Evolutionary conservation across 2,888 invertebrate genomes (phyloP).

Genomic region (Mesopsocus fuscifrons): DNA sequence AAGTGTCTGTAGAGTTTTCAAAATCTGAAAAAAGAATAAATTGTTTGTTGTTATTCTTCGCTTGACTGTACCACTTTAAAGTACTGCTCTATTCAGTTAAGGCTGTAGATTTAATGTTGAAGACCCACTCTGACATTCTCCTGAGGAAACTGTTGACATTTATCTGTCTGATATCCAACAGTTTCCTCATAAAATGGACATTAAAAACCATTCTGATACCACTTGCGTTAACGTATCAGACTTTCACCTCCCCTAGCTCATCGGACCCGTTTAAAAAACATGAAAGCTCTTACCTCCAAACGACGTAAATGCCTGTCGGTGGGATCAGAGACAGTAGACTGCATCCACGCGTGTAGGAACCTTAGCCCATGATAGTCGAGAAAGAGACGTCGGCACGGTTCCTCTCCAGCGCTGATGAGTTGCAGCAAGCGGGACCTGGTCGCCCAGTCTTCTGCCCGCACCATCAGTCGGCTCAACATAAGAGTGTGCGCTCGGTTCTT

Average conservation of each 20-base stretch:
- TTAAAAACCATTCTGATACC: no score
- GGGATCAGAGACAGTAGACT: neutral
- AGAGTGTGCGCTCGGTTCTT: slow-evolving; percentile 82
- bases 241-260: no score
- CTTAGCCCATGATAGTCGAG: slow-evolving; percentile 84
- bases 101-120: no score
- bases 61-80: no score
- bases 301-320: neutral
- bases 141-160: no score
- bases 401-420: slow-evolving; percentile 57
- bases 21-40: slow-evolving; percentile 34
- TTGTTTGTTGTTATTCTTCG: no score
- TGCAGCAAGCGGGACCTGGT: slow-evolving; percentile 49
- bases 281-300: neutral
- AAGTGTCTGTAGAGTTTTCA: slow-evolving; percentile 62
- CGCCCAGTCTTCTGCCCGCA: slow-evolving; percentile 66
- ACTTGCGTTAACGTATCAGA: no score
- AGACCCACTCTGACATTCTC: no score
- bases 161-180: no score
- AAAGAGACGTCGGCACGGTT: slow-evolving; percentile 70
- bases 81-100: no score
- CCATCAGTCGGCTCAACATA: slow-evolving; percentile 76
- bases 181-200: no score
- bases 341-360: slow-evolving; percentile 82
- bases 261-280: no score